Base-by-base conservation (phyloP, 2,888 invertebrate genomes). In the Microctonus hyperodae region DNA sequence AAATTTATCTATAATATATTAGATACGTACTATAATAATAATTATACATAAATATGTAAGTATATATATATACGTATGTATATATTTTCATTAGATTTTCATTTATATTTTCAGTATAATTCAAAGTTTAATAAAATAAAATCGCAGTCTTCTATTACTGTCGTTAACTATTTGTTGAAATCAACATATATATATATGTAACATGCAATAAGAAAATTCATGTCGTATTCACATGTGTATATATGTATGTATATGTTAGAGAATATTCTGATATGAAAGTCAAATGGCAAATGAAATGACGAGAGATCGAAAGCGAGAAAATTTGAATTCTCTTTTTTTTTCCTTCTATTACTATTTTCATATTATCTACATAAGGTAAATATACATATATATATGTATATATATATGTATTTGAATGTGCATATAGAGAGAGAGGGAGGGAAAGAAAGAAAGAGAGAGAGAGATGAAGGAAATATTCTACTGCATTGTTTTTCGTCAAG, bases 181-280 rank as follows among this genome's bases (percentile, higher is more conserved):
- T n/a, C n/a, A n/a, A n/a, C 1, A 11, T 5, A 37, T n/a, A n/a
- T 11, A 4, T 13, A 37, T n/a, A n/a, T 11, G 4, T 13, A 13
- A 37, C 6, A 11, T 37, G 13, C 37, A 37, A n/a, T 5, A 11
- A 5, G 3, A n/a, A 25, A 53, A n/a, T 23, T 23, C 23, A n/a
- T 25, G 53, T 13, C 23, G 28, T 7, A 22, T 22, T 23, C 9
- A 3, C 48, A 50, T 9, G 5, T 10, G 20, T n/a, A n/a, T n/a
- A n/a, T n/a, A n/a, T n/a, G n/a, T 9, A 2, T 50, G 22, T 25
- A 11, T 13, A 28, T n/a, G 10, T 13, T n/a, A 6, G 5, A n/a
- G 53, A 50, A n/a, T 25, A 23, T 53, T 23, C 25, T 25, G 53
- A 53, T 53, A 28, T 53, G n/a, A 53, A 53, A 53, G 23, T 28